These are phyloP conservation scores for Parus major DNA, from an alignment of 2,113 vertebrate genomes.

Conservation along the genomic window DNA sequence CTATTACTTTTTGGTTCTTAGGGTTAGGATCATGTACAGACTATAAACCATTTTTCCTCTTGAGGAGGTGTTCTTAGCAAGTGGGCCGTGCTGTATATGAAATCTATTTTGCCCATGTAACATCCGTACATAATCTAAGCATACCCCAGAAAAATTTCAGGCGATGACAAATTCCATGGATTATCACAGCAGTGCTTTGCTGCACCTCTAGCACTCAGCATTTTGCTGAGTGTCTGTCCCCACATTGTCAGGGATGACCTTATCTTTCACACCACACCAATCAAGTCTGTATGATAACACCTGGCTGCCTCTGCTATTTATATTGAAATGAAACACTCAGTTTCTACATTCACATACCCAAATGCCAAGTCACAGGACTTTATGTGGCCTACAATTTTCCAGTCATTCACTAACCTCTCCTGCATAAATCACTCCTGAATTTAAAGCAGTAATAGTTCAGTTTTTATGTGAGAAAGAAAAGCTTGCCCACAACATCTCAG, in stretches of 20 bases:
- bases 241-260: background rate
- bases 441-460: background rate
- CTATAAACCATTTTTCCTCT: background rate
- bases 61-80: background rate
- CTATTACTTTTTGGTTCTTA: background rate
- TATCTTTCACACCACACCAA: background rate
- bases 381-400: background rate
- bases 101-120: background rate
- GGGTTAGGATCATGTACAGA: background rate
- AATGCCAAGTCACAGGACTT: background rate
- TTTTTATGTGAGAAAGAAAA: background rate
- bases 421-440: background rate
- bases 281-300: background rate
- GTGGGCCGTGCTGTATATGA: background rate
- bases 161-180: background rate
- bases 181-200: background rate
- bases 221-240: background rate
- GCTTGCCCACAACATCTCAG: background rate
- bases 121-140: rapidly evolving
- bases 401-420: background rate
- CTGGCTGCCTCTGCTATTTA: background rate
- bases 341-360: background rate
- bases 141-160: background rate
- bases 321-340: background rate
- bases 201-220: background rate